These are phyloP conservation scores for Sphaerodactylus townsendi DNA, from an alignment of 2,113 vertebrate genomes.

Conservation along the genomic window DNA sequence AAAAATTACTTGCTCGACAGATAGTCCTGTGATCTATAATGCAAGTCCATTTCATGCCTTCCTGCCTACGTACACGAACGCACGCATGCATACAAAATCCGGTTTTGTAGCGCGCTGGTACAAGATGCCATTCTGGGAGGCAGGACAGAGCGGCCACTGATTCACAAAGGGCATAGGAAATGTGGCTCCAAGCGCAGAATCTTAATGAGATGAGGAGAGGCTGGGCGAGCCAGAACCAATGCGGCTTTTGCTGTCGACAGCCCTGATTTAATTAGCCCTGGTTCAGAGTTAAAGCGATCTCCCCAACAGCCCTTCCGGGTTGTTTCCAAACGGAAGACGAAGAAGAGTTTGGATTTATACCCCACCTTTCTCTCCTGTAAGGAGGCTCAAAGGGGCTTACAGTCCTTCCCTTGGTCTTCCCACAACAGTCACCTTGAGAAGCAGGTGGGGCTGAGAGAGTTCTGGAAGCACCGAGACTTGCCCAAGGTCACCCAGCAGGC, in stretches of 20 bases:
- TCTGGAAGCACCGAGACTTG: no score
- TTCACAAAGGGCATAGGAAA: conserved; percentile 10
- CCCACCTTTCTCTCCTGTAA: no score
- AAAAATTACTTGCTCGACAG: background rate
- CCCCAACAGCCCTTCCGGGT: background rate
- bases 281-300: background rate
- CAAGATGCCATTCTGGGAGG: background rate
- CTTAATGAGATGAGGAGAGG: conserved; percentile 1
- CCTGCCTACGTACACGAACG: background rate
- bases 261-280: background rate
- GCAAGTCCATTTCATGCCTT: background rate
- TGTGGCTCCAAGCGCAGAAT: conserved; percentile 14
- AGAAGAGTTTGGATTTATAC: no score
- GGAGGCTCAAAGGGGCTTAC: no score
- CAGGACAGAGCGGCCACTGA: background rate
- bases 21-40: background rate
- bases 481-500: no score
- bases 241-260: background rate
- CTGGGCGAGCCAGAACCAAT: background rate
- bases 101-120: background rate
- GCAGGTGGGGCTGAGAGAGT: no score
- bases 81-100: background rate
- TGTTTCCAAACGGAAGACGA: no score
- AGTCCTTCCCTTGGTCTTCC: no score
- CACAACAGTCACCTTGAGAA: no score